Evolutionary conservation across 1,140 invertebrate genomes (phyloP).

Genomic region (Hetaerina americana): DNA sequence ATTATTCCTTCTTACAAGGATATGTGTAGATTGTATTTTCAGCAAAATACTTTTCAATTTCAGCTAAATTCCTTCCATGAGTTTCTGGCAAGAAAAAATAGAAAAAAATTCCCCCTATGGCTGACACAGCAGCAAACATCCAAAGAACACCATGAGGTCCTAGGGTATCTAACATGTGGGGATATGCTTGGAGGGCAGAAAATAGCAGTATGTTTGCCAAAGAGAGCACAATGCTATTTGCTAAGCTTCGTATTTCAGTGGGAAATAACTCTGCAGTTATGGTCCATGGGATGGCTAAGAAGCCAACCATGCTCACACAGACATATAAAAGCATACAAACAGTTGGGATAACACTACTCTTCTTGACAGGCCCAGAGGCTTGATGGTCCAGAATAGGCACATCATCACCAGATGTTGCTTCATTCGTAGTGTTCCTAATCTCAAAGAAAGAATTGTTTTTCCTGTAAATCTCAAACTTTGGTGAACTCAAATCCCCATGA

Average conservation of each 20-base stretch:
- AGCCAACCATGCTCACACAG: conserved; percentile 49
- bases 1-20: background rate
- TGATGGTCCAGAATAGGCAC: too few relatives aligned
- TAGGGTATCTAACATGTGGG: conserved; percentile 17
- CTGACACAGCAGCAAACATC: conserved; percentile 50
- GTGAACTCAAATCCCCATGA: too few relatives aligned
- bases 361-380: too few relatives aligned
- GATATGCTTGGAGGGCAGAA: background rate
- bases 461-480: too few relatives aligned
- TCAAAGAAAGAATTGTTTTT: too few relatives aligned
- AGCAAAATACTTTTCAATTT: conserved; percentile 49
- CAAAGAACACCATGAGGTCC: conserved; percentile 46
- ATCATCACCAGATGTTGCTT: too few relatives aligned
- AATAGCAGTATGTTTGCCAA: background rate
- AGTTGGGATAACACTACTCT: conserved; percentile 34
- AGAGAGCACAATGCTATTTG: background rate
- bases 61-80: conserved; percentile 48
- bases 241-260: conserved; percentile 31
- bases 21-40: background rate
- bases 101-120: conserved; percentile 41
- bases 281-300: conserved; percentile 56
- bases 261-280: conserved; percentile 61
- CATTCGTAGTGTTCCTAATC: too few relatives aligned
- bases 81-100: conserved; percentile 55
- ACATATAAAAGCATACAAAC: conserved; percentile 51